Evolutionary conservation across 1,140 invertebrate species (phyloP).

Genomic region (Papilio helenus): DNA sequence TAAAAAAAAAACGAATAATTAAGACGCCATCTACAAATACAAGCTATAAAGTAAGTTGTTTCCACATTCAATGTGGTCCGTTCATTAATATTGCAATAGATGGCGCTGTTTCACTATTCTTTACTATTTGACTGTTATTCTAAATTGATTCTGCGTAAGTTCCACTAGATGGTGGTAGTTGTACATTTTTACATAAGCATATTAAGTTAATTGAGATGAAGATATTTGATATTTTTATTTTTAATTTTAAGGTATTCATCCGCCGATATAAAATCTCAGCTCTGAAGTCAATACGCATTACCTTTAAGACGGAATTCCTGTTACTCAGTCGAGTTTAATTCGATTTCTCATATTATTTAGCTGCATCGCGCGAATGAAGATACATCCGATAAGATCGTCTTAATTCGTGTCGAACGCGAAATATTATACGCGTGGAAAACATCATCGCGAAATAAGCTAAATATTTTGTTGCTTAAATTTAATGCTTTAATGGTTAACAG

Average conservation of each 20-base stretch:
- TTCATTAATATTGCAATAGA: slow-evolving; percentile 34
- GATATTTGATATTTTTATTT: background rate
- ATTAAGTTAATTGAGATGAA: background rate
- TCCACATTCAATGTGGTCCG: background rate
- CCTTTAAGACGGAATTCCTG: slow-evolving; percentile 57
- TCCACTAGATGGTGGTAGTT: slow-evolving; percentile 26
- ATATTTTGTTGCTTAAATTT: slow-evolving; percentile 36
- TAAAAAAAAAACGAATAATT: background rate
- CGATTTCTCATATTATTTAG: slow-evolving; percentile 58
- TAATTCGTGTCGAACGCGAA: slow-evolving; percentile 66
- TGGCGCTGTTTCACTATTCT: slow-evolving; percentile 38
- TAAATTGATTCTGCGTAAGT: background rate
- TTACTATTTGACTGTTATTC: too few relatives aligned
- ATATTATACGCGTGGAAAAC: slow-evolving; percentile 71
- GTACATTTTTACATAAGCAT: background rate
- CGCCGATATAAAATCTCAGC: slow-evolving; percentile 45
- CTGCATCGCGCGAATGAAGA: slow-evolving; percentile 57
- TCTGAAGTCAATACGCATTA: slow-evolving; percentile 56
- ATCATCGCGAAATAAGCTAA: slow-evolving; percentile 47
- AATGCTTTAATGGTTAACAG: slow-evolving; percentile 37
- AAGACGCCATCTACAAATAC: background rate
- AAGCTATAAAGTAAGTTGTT: background rate
- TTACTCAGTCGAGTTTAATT: slow-evolving; percentile 60
- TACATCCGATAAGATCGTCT: slow-evolving; percentile 65
- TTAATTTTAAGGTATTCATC: slow-evolving; percentile 10